Conservation (phyloP, 2,888 invertebrate genomes). For the Bhutanitis thaidina region DNA sequence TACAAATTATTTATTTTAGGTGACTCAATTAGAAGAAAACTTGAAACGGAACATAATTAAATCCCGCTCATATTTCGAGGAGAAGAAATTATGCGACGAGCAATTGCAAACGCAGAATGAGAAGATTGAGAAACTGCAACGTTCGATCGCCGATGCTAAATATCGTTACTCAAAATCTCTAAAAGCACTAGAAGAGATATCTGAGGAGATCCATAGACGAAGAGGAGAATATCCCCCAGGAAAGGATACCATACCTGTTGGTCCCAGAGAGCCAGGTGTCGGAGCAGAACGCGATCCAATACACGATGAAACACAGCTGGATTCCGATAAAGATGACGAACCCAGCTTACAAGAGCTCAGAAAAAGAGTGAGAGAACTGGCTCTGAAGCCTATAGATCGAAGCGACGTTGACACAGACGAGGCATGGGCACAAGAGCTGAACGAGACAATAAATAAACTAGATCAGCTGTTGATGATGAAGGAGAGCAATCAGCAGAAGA, state of each 20-base stretch:
- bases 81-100: constrained; percentile 91
- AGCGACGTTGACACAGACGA: constrained; percentile 84
- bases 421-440: constrained; percentile 87
- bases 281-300: constrained; percentile 83
- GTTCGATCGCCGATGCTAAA: constrained; percentile 89
- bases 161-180: constrained; percentile 89
- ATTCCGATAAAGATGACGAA: constrained; percentile 65
- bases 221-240: constrained; percentile 75
- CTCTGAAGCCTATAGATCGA: constrained; percentile 86
- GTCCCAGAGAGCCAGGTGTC: constrained; percentile 85
- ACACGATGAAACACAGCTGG: constrained; percentile 54
- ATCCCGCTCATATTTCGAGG: constrained; percentile 94
- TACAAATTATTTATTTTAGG: constrained; percentile 50
- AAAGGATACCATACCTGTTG: constrained; percentile 68
- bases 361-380: constrained; percentile 85
- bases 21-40: constrained; percentile 90
- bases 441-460: constrained; percentile 87
- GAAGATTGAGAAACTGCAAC: constrained; percentile 89
- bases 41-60: constrained; percentile 90
- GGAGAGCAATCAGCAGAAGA: constrained; percentile 80
- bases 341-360: constrained; percentile 83
- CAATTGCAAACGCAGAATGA: constrained; percentile 92
- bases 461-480: constrained; percentile 86
- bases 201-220: constrained; percentile 92
- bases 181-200: constrained; percentile 92